phyloP scores from a whole-genome alignment of 1,140 invertebrate genomes.

The Hyles vespertilio region DNA sequence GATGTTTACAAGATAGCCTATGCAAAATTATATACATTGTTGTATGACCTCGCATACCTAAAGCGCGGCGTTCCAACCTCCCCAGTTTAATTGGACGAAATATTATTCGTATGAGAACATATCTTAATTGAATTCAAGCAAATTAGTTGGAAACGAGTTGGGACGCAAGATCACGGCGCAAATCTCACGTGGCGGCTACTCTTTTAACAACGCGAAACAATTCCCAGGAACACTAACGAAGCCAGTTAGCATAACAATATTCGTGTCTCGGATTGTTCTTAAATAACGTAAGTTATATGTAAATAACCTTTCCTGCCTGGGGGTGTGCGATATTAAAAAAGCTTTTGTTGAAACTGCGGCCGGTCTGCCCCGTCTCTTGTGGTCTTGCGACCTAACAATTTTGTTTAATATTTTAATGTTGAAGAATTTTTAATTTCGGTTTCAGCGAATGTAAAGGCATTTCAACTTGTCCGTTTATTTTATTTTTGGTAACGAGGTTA shows the following conservation, averaged over 20 bases:
- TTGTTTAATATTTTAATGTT: not conserved
- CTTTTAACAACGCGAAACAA: slow-evolving; percentile 65
- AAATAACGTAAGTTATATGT: slow-evolving; percentile 67
- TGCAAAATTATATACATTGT: too few species aligned
- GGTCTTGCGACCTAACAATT: not conserved
- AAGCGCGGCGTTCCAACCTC: too few species aligned
- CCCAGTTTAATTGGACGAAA: slow-evolving; percentile 9
- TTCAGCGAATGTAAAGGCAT: not conserved
- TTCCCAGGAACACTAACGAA: slow-evolving; percentile 70
- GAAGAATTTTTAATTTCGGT: slow-evolving; percentile 1
- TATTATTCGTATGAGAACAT: slow-evolving; percentile 10
- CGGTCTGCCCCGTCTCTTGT: not conserved
- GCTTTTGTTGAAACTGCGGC: slow-evolving; percentile 40
- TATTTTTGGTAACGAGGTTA: too few species aligned
- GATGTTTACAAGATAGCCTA: too few species aligned
- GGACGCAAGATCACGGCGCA: slow-evolving; percentile 45
- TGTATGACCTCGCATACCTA: too few species aligned
- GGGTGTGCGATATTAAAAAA: slow-evolving; percentile 70
- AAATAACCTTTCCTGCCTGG: slow-evolving; percentile 58
- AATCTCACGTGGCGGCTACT: slow-evolving; percentile 48
- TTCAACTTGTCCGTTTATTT: too few species aligned
- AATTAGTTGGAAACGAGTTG: slow-evolving; percentile 36
- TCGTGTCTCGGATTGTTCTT: slow-evolving; percentile 61
- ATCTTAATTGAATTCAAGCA: slow-evolving; percentile 38
- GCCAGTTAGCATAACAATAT: slow-evolving; percentile 73